phyloP scores from a whole-genome alignment of 2,797 vertebrate genomes.

The Gadopsis bispinosus region DNA sequence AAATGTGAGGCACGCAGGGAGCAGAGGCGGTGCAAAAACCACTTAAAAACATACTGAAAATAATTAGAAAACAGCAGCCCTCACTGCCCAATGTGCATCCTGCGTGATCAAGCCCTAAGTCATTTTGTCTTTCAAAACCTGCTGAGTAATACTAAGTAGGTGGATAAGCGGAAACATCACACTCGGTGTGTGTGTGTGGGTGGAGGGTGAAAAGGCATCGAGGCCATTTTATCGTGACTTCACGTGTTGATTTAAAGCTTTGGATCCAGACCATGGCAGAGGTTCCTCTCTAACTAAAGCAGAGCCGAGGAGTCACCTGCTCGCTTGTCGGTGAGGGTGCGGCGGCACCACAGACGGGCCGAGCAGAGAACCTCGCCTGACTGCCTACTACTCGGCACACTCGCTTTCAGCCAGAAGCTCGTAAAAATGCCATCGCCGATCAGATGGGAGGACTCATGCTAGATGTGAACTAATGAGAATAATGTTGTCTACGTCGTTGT shows the following conservation, averaged over 20 bases:
- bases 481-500: too few species aligned
- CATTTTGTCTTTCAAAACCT: constrained; percentile 24
- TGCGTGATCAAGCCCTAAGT: constrained; percentile 22
- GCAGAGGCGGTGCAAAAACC: background rate
- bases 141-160: constrained; percentile 38
- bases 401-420: too few species aligned
- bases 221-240: constrained; percentile 32
- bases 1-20: background rate
- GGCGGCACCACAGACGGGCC: too few species aligned
- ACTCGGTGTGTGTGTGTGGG: background rate
- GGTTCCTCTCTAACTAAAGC: background rate
- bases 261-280: constrained; percentile 9
- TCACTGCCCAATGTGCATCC: constrained; percentile 16
- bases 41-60: constrained; percentile 11
- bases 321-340: too few species aligned
- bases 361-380: too few species aligned
- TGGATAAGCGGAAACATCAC: constrained; percentile 27
- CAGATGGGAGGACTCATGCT: too few species aligned
- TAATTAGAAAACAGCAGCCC: constrained; percentile 21
- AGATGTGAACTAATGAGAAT: too few species aligned
- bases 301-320: too few species aligned
- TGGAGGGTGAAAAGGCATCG: constrained; percentile 21
- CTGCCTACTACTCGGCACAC: too few species aligned
- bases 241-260: constrained; percentile 32
- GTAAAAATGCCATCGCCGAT: too few species aligned